Evolutionary conservation across 2,113 vertebrate species (phyloP).

Genomic region (Ophthalmolycus amberensis): DNA sequence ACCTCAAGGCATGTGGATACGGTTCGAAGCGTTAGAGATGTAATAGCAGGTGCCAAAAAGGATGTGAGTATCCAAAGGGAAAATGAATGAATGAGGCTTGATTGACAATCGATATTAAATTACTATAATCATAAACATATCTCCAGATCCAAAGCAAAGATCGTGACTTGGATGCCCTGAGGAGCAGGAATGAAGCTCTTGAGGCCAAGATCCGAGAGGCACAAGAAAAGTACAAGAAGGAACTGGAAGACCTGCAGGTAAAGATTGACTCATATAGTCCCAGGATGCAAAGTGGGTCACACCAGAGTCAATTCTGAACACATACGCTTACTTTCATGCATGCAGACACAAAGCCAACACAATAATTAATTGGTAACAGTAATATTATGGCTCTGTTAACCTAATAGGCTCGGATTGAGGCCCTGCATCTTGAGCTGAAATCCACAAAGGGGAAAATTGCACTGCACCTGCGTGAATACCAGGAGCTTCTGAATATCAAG

Average conservation of each 20-base stretch:
- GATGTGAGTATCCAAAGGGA: conserved; percentile 80
- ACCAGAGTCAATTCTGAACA: conserved; percentile 19
- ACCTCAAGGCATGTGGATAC: conserved; percentile 81
- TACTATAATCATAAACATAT: not conserved
- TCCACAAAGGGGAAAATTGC: conserved; percentile 81
- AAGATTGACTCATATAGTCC: conserved; percentile 1
- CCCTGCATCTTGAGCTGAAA: conserved; percentile 77
- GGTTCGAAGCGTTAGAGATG: conserved; percentile 82
- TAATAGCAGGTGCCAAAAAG: conserved; percentile 81
- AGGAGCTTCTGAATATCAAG: conserved; percentile 84
- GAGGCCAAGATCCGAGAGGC: conserved; percentile 77
- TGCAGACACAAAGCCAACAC: conserved; percentile 3
- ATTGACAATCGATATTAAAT: not conserved
- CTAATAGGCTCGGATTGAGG: conserved; percentile 72
- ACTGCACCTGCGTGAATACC: conserved; percentile 83
- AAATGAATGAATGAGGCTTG: not conserved
- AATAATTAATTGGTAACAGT: not conserved
- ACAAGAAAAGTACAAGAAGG: conserved; percentile 73
- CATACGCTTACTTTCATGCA: conserved; percentile 1
- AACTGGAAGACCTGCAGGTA: conserved; percentile 75
- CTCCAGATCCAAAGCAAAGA: conserved; percentile 80
- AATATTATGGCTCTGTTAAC: not conserved
- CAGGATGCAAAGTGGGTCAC: conserved; percentile 23
- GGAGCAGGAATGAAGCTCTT: conserved; percentile 77
- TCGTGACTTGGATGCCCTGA: conserved; percentile 75